Conservation (phyloP, 2,888 invertebrate genomes). For the Esperia sulphurella region DNA sequence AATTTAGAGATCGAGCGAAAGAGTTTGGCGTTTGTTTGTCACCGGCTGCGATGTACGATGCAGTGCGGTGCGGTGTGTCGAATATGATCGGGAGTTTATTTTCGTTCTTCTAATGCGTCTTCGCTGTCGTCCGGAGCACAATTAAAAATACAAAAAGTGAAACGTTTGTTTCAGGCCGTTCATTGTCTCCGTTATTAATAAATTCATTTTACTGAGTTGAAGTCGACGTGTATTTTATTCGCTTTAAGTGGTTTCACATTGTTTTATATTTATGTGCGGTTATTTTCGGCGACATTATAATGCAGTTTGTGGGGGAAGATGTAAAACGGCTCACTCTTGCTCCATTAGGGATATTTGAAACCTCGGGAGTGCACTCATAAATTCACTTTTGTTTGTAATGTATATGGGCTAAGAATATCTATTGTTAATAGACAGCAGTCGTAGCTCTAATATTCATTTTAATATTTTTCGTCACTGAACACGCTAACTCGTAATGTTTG, state of each 20-base stretch:
- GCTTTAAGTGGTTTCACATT: slow-evolving; percentile 80
- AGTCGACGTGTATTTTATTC: slow-evolving; percentile 79
- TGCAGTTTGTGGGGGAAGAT: slow-evolving; percentile 78
- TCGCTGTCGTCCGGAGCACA: slow-evolving; percentile 74
- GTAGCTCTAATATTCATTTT: not conserved
- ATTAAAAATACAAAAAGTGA: slow-evolving; percentile 79
- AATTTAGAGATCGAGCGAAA: not conserved
- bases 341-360: slow-evolving; percentile 79
- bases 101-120: slow-evolving; percentile 76
- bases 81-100: slow-evolving; percentile 76
- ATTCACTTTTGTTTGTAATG: slow-evolving; percentile 74
- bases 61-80: slow-evolving; percentile 34
- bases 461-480: too few species aligned
- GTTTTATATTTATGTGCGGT: slow-evolving; percentile 79
- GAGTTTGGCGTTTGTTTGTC: not conserved
- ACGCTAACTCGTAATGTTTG: too few species aligned
- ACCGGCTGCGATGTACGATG: not conserved
- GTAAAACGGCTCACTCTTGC: slow-evolving; percentile 73
- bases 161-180: slow-evolving; percentile 78
- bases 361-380: slow-evolving; percentile 76
- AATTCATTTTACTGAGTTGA: slow-evolving; percentile 78
- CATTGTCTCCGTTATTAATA: slow-evolving; percentile 80
- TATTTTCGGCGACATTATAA: slow-evolving; percentile 78
- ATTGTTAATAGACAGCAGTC: slow-evolving; percentile 28
- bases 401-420: slow-evolving; percentile 56